Evolutionary conservation across 2,113 vertebrate species (phyloP), one percentile per base, ranked within the genome.

Genomic region (Hypanus sabinus): DNA sequence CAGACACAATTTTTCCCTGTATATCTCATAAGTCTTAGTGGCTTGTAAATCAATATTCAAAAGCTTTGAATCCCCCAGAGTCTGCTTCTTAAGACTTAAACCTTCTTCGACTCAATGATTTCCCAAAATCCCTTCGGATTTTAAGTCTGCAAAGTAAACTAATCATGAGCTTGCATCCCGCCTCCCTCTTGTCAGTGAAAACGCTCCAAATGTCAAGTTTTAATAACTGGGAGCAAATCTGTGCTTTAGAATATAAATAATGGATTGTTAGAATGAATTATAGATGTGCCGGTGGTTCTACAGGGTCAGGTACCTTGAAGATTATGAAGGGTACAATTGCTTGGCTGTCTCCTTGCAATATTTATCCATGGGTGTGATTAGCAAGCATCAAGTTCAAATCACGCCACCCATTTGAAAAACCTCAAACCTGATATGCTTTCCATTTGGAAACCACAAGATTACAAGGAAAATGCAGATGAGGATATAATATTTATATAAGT

Each of bases 1-100:
- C 18, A 22, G 20, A 0, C 33, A 71, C 18, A 68, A 14, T 62
- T 93, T 20, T 93, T 46, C 90, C 90, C n/a, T 71, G 90, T 36
- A 70, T 93, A 27, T 93, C 90, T 73, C 12, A 38, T 24, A 71
- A 55, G 90, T n/a, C 18, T 93, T 73, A 71, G 36, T 75, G 91
- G 36, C 22, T 33, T 93, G 65, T 93, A 75, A 93, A 93, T 93
- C 91, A 73, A 93, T 93, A 93, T 71, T 71, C 68, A 93, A 70
- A 93, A 73, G 65, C 68, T 55, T 75, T 73, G 65, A 46, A 93
- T 55, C 71, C 33, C 38, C 91, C 68, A 93, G 91, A 46, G 68
- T 8, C 36, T 38, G 91, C 91, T 75, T 93, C 91, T 75, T 93
- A 46, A 55, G 91, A 75, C 22, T 93, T 75, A 55, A 93, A 93